Evolutionary conservation across 2,797 vertebrate genomes (phyloP).

Genomic region (Notamacropus eugenii): DNA sequence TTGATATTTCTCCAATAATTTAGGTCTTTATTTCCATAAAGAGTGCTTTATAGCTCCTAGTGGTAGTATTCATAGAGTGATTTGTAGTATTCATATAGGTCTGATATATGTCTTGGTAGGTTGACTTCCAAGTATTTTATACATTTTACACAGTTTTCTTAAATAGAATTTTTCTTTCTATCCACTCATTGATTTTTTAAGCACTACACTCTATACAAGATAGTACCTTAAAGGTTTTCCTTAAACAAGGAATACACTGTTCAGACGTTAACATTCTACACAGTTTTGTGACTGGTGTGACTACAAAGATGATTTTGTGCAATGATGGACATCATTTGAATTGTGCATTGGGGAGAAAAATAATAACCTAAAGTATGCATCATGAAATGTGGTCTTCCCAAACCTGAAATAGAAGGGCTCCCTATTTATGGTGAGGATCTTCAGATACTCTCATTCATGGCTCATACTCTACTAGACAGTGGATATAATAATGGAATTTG

Average conservation of each 20-base stretch:
- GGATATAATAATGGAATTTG: not conserved
- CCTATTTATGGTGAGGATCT: not conserved
- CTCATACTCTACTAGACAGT: not conserved
- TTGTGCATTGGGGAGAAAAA: not conserved
- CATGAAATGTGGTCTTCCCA: not conserved
- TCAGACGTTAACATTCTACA: not conserved
- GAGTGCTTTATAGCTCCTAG: not conserved
- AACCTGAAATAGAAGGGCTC: not conserved
- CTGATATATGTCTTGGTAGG: not conserved
- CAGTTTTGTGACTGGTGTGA: not conserved
- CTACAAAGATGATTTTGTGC: not conserved
- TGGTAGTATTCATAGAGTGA: not conserved
- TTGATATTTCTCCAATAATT: not conserved
- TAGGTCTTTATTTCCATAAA: not conserved
- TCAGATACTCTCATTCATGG: not conserved
- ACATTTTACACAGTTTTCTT: not conserved
- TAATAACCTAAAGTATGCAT: not conserved
- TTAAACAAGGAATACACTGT: not conserved
- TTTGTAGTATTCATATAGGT: not conserved
- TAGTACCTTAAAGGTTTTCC: not conserved
- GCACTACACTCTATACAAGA: not conserved
- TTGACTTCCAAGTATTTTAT: not conserved
- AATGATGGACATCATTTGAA: not conserved
- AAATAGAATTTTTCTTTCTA: not conserved
- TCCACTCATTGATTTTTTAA: not conserved